Percentiles rank a stretch among this genome's conserved stretches.
Evolutionary conservation across 2,888 invertebrate genomes (phyloP).

Genomic region (Pherbina coryleti): DNA sequence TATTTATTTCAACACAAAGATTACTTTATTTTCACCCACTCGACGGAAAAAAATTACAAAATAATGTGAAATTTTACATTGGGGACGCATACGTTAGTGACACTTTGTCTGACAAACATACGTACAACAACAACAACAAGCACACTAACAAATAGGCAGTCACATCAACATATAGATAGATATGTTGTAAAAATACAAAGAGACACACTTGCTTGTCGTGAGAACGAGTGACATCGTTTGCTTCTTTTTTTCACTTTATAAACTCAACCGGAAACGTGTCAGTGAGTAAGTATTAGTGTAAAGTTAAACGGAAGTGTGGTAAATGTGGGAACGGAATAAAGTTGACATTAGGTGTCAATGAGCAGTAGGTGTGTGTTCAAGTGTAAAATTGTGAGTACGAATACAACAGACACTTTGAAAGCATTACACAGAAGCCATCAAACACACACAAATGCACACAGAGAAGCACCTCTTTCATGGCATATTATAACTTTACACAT

Average conservation of each 20-base stretch:
- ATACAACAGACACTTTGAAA: background rate
- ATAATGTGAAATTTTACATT: conserved; percentile 23
- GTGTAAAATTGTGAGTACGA: too few species aligned
- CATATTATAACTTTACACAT: background rate
- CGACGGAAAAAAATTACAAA: conserved; percentile 22
- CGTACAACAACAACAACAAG: background rate
- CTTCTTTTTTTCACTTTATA: too few species aligned
- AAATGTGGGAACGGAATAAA: too few species aligned
- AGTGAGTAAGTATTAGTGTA: background rate
- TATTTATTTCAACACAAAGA: conserved; percentile 28
- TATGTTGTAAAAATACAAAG: background rate
- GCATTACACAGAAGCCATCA: background rate
- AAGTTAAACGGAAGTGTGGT: background rate
- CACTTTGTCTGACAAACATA: background rate
- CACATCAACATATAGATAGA: background rate
- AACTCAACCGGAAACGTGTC: too few species aligned
- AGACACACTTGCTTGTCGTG: background rate
- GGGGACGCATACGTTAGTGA: conserved; percentile 10
- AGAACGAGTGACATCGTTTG: too few species aligned
- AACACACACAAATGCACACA: background rate
- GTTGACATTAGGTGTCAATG: too few species aligned
- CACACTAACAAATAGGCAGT: background rate
- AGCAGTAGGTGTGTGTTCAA: too few species aligned
- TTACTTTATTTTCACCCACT: conserved; percentile 26
- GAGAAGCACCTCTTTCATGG: background rate